Percentiles rank a stretch among this genome's conserved stretches.
Evolutionary conservation across 2,888 invertebrate species (phyloP).

Genomic region (Ceriagrion tenellum): DNA sequence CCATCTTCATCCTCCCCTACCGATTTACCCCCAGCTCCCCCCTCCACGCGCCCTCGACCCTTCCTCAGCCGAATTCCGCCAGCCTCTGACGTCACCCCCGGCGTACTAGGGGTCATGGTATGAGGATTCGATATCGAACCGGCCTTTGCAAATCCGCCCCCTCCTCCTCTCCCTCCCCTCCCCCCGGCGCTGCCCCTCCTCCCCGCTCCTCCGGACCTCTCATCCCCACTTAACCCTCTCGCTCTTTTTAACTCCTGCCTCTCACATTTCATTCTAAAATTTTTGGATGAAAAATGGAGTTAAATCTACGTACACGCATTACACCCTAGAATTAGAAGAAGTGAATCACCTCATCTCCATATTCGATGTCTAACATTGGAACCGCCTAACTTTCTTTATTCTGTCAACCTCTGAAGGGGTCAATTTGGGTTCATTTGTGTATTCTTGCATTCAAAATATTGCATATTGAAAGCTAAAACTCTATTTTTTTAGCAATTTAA

Average conservation of each 20-base stretch:
- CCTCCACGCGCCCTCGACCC: background rate
- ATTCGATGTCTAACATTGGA: too few relatives aligned
- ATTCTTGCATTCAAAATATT: too few relatives aligned
- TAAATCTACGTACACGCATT: too few relatives aligned
- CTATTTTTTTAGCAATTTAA: too few relatives aligned
- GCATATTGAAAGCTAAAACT: too few relatives aligned
- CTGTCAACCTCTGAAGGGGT: too few relatives aligned
- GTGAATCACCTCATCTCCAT: too few relatives aligned
- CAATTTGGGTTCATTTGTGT: too few relatives aligned
- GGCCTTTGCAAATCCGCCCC: slow-evolving; percentile 19
- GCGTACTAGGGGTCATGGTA: slow-evolving; percentile 30
- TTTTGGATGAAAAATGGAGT: background rate
- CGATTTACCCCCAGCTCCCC: background rate
- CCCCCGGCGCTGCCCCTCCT: background rate
- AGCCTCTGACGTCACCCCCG: slow-evolving; percentile 8
- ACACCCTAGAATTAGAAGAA: too few relatives aligned
- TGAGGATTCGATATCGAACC: slow-evolving; percentile 25
- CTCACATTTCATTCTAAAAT: background rate
- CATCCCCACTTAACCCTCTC: background rate
- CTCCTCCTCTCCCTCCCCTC: background rate
- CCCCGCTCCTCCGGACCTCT: background rate
- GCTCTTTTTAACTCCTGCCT: background rate
- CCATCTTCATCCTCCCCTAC: background rate
- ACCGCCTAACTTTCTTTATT: too few relatives aligned
- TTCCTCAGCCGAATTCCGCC: slow-evolving; percentile 14